These are phyloP conservation scores for Antechinus stuartii DNA, from an alignment of 2,113 vertebrate species.

Conservation along the genomic window DNA sequence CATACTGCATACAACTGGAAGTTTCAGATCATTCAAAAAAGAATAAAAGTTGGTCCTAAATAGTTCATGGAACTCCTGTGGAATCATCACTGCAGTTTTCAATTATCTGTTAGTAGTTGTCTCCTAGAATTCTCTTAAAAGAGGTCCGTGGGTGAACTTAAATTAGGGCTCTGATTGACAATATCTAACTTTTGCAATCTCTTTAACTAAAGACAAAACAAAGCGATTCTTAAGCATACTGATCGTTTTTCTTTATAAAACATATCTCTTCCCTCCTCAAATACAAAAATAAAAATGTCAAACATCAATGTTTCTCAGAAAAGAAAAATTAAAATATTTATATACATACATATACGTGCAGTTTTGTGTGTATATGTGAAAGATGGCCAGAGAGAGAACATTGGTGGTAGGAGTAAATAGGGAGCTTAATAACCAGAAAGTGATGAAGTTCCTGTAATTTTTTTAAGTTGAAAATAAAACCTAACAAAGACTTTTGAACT, in stretches of 20 bases:
- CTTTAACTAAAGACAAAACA: neutral
- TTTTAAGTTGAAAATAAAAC: conserved; percentile 62
- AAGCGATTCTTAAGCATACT: neutral
- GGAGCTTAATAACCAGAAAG: conserved; percentile 76
- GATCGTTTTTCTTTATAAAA: neutral
- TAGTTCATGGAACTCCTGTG: neutral
- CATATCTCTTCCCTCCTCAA: neutral
- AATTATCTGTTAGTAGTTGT: conserved; percentile 24
- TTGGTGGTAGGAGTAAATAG: conserved; percentile 71
- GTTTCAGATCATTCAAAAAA: neutral
- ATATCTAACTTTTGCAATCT: neutral
- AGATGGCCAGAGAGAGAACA: conserved; percentile 51
- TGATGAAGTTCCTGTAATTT: conserved; percentile 66
- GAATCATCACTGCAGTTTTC: neutral
- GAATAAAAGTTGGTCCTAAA: neutral
- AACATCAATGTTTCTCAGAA: neutral
- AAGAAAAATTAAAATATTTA: neutral
- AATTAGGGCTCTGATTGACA: neutral
- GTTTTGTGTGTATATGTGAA: neutral
- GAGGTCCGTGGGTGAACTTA: neutral
- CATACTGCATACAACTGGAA: neutral
- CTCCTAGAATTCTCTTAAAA: neutral
- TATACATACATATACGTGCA: neutral
- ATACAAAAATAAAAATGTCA: neutral
- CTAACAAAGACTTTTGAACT: conserved; percentile 75